Evolutionary conservation across 2,888 invertebrate genomes (phyloP).

Genomic region (Cataglyphis altisquamis): DNA sequence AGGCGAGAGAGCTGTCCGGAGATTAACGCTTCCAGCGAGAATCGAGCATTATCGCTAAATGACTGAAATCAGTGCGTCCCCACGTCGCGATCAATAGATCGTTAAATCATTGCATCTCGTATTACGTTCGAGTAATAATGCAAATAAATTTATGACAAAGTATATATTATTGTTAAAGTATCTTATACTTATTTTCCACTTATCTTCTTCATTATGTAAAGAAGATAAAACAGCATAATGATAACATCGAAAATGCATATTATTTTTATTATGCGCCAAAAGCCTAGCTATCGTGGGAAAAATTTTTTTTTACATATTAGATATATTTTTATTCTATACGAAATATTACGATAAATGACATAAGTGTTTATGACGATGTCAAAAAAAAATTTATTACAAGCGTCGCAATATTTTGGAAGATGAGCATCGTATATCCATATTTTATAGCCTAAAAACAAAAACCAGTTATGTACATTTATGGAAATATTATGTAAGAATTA

Average conservation of each 20-base stretch:
- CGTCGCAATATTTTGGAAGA: constrained; percentile 27
- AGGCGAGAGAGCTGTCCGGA: constrained; percentile 25
- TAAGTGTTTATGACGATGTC: not conserved
- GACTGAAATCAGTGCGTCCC: constrained; percentile 37
- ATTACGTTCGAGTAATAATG: constrained; percentile 14
- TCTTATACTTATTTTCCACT: not conserved
- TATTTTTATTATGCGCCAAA: not conserved
- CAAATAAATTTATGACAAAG: not conserved
- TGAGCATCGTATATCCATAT: not conserved
- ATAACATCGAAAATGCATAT: not conserved
- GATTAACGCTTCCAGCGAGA: constrained; percentile 46
- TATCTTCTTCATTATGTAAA: not conserved
- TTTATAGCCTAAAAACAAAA: constrained; percentile 11
- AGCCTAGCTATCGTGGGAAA: not conserved
- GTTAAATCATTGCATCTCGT: constrained; percentile 8
- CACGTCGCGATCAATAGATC: not conserved
- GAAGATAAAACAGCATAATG: not conserved
- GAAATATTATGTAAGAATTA: constrained; percentile 37
- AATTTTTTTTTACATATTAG: not conserved
- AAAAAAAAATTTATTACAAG: constrained; percentile 19
- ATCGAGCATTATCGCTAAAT: constrained; percentile 40
- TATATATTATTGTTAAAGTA: not conserved
- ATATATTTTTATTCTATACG: not conserved
- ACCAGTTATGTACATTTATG: constrained; percentile 42
- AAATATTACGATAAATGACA: not conserved